Base-by-base conservation (phyloP, 2,797 vertebrate species). In the Cryptoblepharus egeriae region DNA sequence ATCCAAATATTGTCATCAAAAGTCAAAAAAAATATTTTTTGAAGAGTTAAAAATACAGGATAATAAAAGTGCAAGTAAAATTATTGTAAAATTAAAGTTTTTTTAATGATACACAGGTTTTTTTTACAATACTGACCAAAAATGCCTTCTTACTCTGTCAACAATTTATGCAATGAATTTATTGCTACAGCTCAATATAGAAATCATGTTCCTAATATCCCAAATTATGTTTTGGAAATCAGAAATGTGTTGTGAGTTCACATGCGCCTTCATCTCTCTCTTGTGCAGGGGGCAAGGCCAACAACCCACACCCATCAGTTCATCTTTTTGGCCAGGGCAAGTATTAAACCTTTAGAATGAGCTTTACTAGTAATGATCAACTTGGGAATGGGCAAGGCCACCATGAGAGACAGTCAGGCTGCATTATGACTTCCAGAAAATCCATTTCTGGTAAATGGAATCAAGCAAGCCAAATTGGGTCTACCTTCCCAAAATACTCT, bases 1-100 rank as follows among this genome's bases (percentile, higher is more conserved):
- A 76, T 88, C 85, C 73, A 64, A 35, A 61, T 37, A 68, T 60
- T 11, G 42, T 26, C 76, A 58, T 42, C 37, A 73, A 52, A 80
- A 42, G 69, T 26, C 24, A 77, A 49, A 90, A 79, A 58, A 57
- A 80, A 67, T 20, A 15, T 85, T 64, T 57, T 0, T 16, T 79
- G 61, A 70, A 79, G 75, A 79, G 69, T 12, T 37, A 68, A 57
- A 28, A 11, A 49, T 63, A 5, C 0, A 70, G n/a, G 52, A 15
- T 26, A 72, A 20, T 65, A 63, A 72, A 52, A 91, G 77, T 45
- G 5, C 24, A 81, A 69, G 79, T 70, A 39, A 0, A 79, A 20
- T 3, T 2, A 35, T 32, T 60, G 1, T 26, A 61, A 71, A 69
- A 39, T 35, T 24, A 75, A 69, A 0, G 12, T 1, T 8, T 3